Evolutionary conservation across 2,113 vertebrate genomes (phyloP), one percentile per base, ranked within the genome.

Genomic region (Gymnobelideus leadbeateri): DNA sequence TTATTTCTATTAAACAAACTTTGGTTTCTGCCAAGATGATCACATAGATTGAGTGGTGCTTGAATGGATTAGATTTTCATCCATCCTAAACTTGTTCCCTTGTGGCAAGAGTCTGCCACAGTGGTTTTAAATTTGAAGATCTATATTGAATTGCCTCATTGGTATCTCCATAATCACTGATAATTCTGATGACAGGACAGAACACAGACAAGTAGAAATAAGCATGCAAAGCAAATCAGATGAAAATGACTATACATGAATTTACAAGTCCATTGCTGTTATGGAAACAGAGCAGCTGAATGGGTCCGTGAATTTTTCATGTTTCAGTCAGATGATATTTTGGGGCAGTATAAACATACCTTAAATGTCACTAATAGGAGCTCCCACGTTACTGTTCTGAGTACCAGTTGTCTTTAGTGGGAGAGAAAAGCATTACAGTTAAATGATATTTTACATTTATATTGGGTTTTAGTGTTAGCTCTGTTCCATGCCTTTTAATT

Each of bases 91-190:
- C n/a, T 8, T 51, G 26, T 46, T 84, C 50, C 89, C 55, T 94
- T 90, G 26, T 54, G 52, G 21, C 68, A 91, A 77, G 84, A 92
- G 9, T 43, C 93, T 89, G 89, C 28, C 51, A n/a, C 8, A 31
- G 31, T 57, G 49, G 68, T 77, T 94, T 95, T 95, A 92, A 91
- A 53, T 91, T 93, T 92, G 46, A 94, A 93, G 25, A 31, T 93
- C 0, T 90, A 37, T 52, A 52, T 31, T 52, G 31, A 93, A 90
- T 26, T 92, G 16, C 47, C 68, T 52, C 12, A 90, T 0, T 91
- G 25, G 7, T 61, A 93, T 55, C 61, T 84, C 50, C 54, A 55
- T 84, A 91, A 84, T 61, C 26, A 61, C 7, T 77, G 91, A n/a
- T 55, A 94, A 89, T 55, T 95, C 51, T 77, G 8, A 96, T 57